phyloP scores from a whole-genome alignment of 2,797 vertebrate species.

The Mormyrus hasselquistii region DNA sequence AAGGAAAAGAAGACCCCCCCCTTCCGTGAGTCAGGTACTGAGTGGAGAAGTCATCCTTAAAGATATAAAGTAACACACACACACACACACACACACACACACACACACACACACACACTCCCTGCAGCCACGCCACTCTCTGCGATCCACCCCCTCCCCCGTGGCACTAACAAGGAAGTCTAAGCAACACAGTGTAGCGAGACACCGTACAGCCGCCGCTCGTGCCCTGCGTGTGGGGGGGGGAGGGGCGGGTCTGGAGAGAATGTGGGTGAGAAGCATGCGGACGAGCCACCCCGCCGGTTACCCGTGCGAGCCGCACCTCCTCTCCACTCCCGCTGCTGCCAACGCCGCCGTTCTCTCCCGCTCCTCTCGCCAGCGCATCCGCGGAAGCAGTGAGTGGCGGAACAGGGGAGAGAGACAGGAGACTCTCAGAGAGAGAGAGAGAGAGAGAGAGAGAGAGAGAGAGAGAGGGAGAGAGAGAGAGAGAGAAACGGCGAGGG shows the following conservation, averaged over 20 bases:
- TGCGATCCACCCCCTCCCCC: constrained; percentile 11
- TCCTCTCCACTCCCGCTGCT: constrained; percentile 10
- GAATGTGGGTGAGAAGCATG: constrained; percentile 36
- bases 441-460: constrained; percentile 24
- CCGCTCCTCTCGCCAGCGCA: constrained; percentile 60
- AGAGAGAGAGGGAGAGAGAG: constrained; percentile 21
- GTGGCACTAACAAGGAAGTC: constrained; percentile 55
- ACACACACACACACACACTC: not conserved
- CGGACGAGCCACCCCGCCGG: constrained; percentile 51
- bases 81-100: not conserved
- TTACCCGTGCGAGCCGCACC: constrained; percentile 36
- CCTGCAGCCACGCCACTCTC: constrained; percentile 25
- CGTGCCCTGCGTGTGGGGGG: not conserved
- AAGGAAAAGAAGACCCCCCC: constrained; percentile 56
- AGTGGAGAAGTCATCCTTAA: constrained; percentile 42
- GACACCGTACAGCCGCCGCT: constrained; percentile 54
- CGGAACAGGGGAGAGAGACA: constrained; percentile 57
- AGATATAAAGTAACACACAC: not conserved
- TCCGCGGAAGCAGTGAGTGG: constrained; percentile 68
- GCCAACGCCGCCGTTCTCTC: constrained; percentile 33
- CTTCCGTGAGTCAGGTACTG: constrained; percentile 62
- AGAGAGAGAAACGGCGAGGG: constrained; percentile 23
- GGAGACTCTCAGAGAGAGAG: constrained; percentile 34
- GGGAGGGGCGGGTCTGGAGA: constrained; percentile 28
- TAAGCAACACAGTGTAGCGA: constrained; percentile 63